These are phyloP conservation scores for Kryphioiulus occultus DNA, from an alignment of 2,888 invertebrate genomes.

Conservation along the genomic window DNA sequence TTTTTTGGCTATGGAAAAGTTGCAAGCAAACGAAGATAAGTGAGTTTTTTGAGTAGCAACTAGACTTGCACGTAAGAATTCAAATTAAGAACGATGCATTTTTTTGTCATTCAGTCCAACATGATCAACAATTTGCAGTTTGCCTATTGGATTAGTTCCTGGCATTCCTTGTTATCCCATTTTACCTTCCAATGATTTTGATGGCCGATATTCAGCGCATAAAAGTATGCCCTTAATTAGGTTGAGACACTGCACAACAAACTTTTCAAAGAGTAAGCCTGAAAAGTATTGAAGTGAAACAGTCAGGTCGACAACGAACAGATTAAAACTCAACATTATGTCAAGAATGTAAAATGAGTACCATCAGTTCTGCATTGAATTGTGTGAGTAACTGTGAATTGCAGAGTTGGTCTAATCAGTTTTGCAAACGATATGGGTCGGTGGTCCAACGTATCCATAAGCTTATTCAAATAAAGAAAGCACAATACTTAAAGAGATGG, in stretches of 20 bases:
- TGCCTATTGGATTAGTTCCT: too few relatives aligned
- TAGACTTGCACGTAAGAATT: too few relatives aligned
- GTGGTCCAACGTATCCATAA: constrained; percentile 77
- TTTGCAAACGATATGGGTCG: constrained; percentile 83
- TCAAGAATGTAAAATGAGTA: neutral
- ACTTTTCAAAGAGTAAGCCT: constrained; percentile 78
- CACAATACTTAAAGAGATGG: neutral
- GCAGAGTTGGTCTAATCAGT: constrained; percentile 79
- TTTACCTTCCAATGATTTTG: constrained; percentile 69
- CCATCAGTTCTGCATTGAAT: constrained; percentile 67
- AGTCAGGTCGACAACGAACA: neutral
- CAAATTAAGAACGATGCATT: too few relatives aligned
- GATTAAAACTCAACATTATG: neutral
- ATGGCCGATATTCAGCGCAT: constrained; percentile 76
- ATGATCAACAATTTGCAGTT: too few relatives aligned
- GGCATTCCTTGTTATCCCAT: too few relatives aligned
- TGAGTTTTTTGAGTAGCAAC: too few relatives aligned
- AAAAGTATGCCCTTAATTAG: constrained; percentile 83
- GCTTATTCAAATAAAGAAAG: constrained; percentile 56
- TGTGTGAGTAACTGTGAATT: constrained; percentile 84
- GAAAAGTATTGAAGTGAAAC: constrained; percentile 54
- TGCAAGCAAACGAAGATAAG: too few relatives aligned
- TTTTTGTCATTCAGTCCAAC: too few relatives aligned
- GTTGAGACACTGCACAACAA: constrained; percentile 89
- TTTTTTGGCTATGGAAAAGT: too few relatives aligned